These are phyloP conservation scores for Drosophila watanabei DNA, from an alignment of 1,140 invertebrate genomes.

Conservation along the genomic window DNA sequence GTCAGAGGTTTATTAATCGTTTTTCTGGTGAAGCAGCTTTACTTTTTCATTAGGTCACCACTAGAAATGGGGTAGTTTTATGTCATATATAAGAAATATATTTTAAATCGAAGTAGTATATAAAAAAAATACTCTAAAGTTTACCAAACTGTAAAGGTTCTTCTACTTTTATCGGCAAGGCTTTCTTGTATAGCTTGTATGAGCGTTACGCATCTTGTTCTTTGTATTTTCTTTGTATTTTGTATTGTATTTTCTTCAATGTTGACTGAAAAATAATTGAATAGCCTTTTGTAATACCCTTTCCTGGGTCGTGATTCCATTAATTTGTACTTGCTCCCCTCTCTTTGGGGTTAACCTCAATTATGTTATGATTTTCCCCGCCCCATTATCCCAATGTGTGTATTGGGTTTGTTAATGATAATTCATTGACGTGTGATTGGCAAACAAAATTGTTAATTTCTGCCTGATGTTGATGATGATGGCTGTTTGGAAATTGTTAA, in stretches of 20 bases:
- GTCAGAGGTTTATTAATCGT: not conserved
- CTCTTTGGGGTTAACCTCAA: slow-evolving; percentile 38
- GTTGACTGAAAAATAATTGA: not conserved
- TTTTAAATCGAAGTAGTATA: too few species aligned
- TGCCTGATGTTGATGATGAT: slow-evolving; percentile 1
- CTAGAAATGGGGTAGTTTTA: not conserved
- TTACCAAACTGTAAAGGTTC: too few species aligned
- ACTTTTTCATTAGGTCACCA: not conserved
- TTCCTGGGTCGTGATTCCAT: slow-evolving; percentile 3
- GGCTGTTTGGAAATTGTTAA: slow-evolving; percentile 36
- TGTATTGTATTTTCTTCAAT: not conserved
- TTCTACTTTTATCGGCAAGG: too few species aligned
- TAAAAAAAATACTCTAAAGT: too few species aligned
- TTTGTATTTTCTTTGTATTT: too few species aligned
- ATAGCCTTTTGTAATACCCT: slow-evolving; percentile 6
- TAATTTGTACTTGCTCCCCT: not conserved
- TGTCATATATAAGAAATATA: not conserved
- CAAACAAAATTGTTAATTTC: slow-evolving; percentile 55
- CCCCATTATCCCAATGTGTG: not conserved
- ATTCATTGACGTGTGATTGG: slow-evolving; percentile 55
- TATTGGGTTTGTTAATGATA: slow-evolving; percentile 43
- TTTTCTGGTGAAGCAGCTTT: not conserved
- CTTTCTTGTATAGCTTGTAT: too few species aligned
- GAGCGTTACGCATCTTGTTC: not conserved
- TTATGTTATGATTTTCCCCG: slow-evolving; percentile 38